These are phyloP conservation scores for Acanthaster planci DNA, from an alignment of 35 echinoderm and acorn worm genomes.

Conservation along the genomic window DNA sequence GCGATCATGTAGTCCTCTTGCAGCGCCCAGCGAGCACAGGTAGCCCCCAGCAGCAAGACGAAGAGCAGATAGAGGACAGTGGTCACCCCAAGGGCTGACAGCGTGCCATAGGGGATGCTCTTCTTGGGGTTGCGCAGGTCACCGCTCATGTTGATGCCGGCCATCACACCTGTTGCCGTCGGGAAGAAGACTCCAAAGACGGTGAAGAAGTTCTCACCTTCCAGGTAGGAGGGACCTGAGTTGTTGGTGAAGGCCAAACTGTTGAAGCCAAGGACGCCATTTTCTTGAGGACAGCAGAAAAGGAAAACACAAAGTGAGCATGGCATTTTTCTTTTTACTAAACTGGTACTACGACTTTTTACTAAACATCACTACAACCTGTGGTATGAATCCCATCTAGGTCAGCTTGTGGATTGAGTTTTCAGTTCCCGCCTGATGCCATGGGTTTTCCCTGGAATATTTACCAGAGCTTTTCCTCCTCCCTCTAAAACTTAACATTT, in stretches of 20 bases:
- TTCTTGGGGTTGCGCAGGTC: slow-evolving; percentile 77
- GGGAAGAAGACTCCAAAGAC: slow-evolving; percentile 99
- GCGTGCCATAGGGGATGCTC: slow-evolving; percentile 84
- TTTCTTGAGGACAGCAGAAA: slow-evolving; percentile 40
- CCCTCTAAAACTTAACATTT: no score
- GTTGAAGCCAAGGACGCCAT: slow-evolving; percentile 80
- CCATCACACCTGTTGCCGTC: slow-evolving; percentile 94
- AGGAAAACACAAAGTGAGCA: slow-evolving; percentile 21
- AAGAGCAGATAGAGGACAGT: slow-evolving; percentile 83
- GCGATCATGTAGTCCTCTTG: slow-evolving; percentile 97
- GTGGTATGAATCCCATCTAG: no score
- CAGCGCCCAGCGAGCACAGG: slow-evolving; percentile 62
- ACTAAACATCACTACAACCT: no score
- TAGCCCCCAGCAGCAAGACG: slow-evolving; percentile 78
- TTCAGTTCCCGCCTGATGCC: no score
- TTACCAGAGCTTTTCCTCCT: no score
- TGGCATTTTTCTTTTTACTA: background rate
- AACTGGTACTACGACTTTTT: no score
- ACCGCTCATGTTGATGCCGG: slow-evolving; percentile 99
- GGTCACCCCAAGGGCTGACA: slow-evolving; percentile 86
- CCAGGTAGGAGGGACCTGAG: slow-evolving; percentile 59
- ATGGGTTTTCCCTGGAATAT: no score
- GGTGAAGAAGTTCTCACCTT: slow-evolving; percentile 80
- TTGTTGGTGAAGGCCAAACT: slow-evolving; percentile 73
- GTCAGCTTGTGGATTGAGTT: no score